These are phyloP conservation scores for Tetramorium parvispinum DNA, from an alignment of 1,140 invertebrate genomes.

Conservation along the genomic window DNA sequence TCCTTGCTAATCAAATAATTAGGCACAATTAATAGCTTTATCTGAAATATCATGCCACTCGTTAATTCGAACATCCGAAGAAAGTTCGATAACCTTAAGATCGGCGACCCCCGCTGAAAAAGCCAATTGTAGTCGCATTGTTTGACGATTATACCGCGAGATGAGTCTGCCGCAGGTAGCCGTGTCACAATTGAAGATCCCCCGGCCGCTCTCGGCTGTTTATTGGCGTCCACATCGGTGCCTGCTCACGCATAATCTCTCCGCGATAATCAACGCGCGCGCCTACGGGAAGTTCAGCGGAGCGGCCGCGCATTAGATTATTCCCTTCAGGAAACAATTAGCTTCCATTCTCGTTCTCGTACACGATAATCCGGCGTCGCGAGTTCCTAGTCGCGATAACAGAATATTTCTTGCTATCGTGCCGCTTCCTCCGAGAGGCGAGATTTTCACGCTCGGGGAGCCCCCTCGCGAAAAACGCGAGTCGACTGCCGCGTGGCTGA, in stretches of 20 bases:
- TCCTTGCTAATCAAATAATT: conserved; percentile 9
- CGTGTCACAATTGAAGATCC: conserved; percentile 27
- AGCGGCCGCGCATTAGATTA: conserved; percentile 30
- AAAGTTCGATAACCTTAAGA: conserved; percentile 29
- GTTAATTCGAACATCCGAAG: conserved; percentile 2
- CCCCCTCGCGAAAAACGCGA: neutral
- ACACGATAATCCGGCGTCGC: conserved; percentile 40
- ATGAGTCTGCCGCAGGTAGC: neutral
- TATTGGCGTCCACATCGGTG: neutral
- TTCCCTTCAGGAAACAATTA: conserved; percentile 61
- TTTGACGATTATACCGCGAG: neutral
- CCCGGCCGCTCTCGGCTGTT: neutral
- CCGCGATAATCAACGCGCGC: conserved; percentile 9
- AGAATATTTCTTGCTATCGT: conserved; percentile 33
- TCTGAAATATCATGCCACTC: conserved; percentile 2
- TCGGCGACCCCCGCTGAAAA: neutral
- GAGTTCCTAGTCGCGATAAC: conserved; percentile 53
- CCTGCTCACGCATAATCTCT: conserved; percentile 1
- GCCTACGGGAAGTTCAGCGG: conserved; percentile 16
- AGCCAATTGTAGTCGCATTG: neutral
- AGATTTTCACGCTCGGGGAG: conserved; percentile 12
- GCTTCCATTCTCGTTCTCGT: conserved; percentile 57
- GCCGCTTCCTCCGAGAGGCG: neutral
- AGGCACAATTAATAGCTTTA: conserved; percentile 6
- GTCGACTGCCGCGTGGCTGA: neutral